Percentiles rank a stretch among this genome's conserved stretches.
phyloP scores from a whole-genome alignment of 2,888 invertebrate species.

The Opisthograptis luteolata region DNA sequence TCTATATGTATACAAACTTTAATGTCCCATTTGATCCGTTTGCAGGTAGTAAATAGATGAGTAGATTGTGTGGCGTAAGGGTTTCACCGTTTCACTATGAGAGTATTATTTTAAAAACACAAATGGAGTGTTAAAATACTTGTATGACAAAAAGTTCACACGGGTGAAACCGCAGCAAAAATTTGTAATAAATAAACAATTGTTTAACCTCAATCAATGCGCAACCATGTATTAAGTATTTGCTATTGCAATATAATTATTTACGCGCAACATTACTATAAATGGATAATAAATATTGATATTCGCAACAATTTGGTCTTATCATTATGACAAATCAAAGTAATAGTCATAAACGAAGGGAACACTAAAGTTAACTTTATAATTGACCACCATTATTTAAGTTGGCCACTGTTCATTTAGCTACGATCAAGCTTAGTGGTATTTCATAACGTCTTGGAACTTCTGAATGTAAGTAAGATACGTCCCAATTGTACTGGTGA shows the following conservation, averaged over 20 bases:
- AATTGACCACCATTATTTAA: constrained; percentile 7
- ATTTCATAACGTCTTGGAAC: constrained; percentile 10
- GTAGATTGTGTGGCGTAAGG: too few species aligned
- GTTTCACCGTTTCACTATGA: too few species aligned
- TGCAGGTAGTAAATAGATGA: too few species aligned
- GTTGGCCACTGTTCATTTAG: constrained; percentile 7
- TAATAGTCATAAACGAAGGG: constrained; percentile 20
- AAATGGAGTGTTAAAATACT: too few species aligned
- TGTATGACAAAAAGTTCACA: too few species aligned
- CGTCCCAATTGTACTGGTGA: constrained; percentile 4
- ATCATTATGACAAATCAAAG: constrained; percentile 21
- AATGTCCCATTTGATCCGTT: too few species aligned
- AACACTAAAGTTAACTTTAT: constrained; percentile 17
- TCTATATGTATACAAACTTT: too few species aligned
- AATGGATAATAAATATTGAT: constrained; percentile 9
- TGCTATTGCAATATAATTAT: constrained; percentile 9
- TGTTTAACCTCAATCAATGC: not conserved
- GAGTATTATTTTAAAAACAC: too few species aligned
- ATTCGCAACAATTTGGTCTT: constrained; percentile 16
- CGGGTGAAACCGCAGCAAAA: too few species aligned
- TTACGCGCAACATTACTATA: constrained; percentile 10
- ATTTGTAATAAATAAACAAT: too few species aligned
- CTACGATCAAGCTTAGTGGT: constrained; percentile 6
- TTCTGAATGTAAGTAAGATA: not conserved
- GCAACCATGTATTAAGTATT: constrained; percentile 6